Conservation (phyloP, 2,797 vertebrate species). For the Anguilla obscura region DNA sequence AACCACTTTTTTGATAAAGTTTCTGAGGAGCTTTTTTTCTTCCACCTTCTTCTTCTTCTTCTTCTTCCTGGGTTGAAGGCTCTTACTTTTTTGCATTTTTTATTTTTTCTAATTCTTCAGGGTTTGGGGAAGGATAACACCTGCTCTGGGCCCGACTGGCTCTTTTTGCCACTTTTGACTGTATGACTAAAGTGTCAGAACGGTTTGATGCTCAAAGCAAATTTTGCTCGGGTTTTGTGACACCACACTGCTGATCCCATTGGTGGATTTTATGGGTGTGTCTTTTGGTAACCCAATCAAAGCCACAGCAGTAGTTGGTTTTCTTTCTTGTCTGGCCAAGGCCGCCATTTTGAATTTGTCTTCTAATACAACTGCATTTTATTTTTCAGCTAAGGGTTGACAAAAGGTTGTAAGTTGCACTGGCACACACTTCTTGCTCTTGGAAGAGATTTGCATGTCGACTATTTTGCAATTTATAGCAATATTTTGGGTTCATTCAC, state of each 20-base stretch:
- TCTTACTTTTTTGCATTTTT: conserved; percentile 76
- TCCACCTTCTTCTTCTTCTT: conserved; percentile 62
- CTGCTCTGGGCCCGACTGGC: conserved; percentile 59
- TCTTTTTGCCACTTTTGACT: conserved; percentile 75
- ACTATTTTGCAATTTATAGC: conserved; percentile 87
- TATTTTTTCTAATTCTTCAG: conserved; percentile 85
- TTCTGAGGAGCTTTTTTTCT: conserved; percentile 80
- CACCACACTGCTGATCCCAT: conserved; percentile 95
- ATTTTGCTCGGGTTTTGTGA: conserved; percentile 85
- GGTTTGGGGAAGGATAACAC: conserved; percentile 71
- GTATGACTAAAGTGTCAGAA: conserved; percentile 73
- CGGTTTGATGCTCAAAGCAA: conserved; percentile 81
- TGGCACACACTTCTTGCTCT: conserved; percentile 78
- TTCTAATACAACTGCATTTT: conserved; percentile 87
- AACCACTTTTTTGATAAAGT: conserved; percentile 82
- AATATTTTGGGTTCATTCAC: conserved; percentile 90
- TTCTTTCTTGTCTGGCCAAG: conserved; percentile 67
- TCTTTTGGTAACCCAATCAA: conserved; percentile 56
- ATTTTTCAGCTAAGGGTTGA: conserved; percentile 85
- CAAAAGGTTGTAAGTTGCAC: conserved; percentile 78
- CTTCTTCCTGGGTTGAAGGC: conserved; percentile 63
- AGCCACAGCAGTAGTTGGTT: conserved; percentile 76
- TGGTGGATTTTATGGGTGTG: conserved; percentile 90
- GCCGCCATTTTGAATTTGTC: conserved; percentile 74
- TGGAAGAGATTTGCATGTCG: conserved; percentile 87